Conservation (phyloP, 2,888 invertebrate species). For the Cantharis flavilabris region DNA sequence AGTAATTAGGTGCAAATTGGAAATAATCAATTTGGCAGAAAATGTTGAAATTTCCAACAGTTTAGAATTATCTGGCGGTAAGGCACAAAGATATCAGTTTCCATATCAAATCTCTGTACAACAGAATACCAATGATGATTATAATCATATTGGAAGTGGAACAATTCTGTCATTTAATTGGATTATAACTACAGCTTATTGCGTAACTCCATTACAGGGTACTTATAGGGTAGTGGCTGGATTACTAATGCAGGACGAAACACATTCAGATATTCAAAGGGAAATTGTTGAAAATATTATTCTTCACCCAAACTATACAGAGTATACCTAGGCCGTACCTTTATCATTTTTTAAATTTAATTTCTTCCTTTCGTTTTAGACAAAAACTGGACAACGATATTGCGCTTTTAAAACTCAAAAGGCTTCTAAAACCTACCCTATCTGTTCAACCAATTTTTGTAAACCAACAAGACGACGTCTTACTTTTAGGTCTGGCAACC, state of each 20-base stretch:
- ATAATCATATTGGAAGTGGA: slow-evolving; percentile 14
- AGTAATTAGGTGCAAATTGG: background rate
- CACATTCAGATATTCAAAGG: slow-evolving; percentile 7
- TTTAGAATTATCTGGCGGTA: background rate
- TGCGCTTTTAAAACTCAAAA: slow-evolving; percentile 27
- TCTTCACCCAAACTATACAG: slow-evolving; percentile 9
- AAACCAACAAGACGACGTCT: background rate
- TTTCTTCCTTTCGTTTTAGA: background rate
- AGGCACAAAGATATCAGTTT: slow-evolving; percentile 12
- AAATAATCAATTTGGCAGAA: background rate
- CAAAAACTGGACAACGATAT: slow-evolving; percentile 29
- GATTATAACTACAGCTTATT: slow-evolving; percentile 14
- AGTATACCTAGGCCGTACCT: background rate
- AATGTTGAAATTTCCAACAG: background rate
- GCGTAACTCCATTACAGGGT: background rate
- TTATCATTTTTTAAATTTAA: background rate
- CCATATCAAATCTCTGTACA: slow-evolving; percentile 15
- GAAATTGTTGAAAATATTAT: background rate
- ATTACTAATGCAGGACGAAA: background rate
- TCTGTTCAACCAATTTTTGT: slow-evolving; percentile 26
- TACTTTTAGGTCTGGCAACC: slow-evolving; percentile 14
- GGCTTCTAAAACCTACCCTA: slow-evolving; percentile 19
- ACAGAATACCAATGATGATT: background rate
- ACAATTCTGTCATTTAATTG: slow-evolving; percentile 7
- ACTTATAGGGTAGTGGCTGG: slow-evolving; percentile 9